Percentiles rank a stretch among this genome's conserved stretches.
phyloP scores from a whole-genome alignment of 2,797 vertebrate species.

The Salarias fasciatus region DNA sequence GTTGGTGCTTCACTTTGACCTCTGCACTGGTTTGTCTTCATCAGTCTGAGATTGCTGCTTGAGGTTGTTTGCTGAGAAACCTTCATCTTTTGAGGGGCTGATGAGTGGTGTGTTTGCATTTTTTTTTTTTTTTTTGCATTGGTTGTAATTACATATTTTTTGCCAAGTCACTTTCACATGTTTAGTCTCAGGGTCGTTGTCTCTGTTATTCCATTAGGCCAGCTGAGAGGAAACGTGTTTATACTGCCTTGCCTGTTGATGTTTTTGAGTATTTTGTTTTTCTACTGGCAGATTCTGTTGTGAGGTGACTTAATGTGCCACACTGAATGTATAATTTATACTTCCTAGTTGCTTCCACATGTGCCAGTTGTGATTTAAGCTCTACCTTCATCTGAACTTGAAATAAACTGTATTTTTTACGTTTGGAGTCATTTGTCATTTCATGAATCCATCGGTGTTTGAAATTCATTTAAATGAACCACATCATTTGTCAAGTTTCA shows the following conservation, averaged over 20 bases:
- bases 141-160: no score
- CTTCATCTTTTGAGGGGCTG: background rate
- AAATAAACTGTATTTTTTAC: constrained; percentile 64
- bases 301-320: no score
- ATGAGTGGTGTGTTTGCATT: no score
- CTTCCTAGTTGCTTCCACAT: constrained; percentile 38
- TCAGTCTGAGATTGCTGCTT: background rate
- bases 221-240: background rate
- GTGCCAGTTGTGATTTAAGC: constrained; percentile 50
- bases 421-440: constrained; percentile 55
- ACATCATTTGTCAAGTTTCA: background rate
- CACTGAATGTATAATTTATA: constrained; percentile 43
- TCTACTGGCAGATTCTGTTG: no score
- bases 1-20: background rate
- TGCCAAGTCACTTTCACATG: no score
- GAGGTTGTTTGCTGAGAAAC: background rate
- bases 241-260: constrained; percentile 1
- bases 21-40: constrained; percentile 2
- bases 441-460: constrained; percentile 25
- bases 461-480: background rate
- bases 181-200: no score
- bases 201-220: no score
- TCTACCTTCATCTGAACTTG: constrained; percentile 51
- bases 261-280: no score
- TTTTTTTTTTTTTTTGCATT: no score